A percentile compares a stretch with the other conserved stretches of the same genome.
Evolutionary conservation across 2,797 vertebrate species (phyloP).

Genomic region (Helarctos malayanus): DNA sequence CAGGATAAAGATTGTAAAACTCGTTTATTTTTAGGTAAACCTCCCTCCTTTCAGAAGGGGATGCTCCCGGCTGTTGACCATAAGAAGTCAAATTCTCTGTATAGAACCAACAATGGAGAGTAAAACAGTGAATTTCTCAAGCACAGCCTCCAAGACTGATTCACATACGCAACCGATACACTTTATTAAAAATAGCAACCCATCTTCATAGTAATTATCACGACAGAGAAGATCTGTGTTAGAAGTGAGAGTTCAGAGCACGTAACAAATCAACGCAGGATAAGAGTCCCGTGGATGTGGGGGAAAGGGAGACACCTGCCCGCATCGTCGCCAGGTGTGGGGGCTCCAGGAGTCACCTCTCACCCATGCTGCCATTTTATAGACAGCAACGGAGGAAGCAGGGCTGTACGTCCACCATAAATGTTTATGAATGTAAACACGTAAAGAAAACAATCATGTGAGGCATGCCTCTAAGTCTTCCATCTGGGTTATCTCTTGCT

Average conservation of each 20-base stretch:
- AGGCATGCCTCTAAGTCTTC: not conserved
- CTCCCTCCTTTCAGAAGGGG: slow-evolving; percentile 59
- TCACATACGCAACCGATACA: not conserved
- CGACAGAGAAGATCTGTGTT: not conserved
- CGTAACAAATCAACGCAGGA: not conserved
- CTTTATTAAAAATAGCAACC: slow-evolving; percentile 18
- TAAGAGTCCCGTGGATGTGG: not conserved
- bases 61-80: not conserved
- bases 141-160: not conserved
- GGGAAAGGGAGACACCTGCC: not conserved
- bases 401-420: not conserved
- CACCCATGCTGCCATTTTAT: not conserved
- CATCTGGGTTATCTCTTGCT: not conserved
- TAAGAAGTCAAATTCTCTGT: slow-evolving; percentile 32
- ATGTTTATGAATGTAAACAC: not conserved
- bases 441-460: not conserved
- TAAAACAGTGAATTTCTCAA: slow-evolving; percentile 1
- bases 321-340: accelerated
- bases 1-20: slow-evolving; percentile 58
- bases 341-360: not conserved
- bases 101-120: not conserved
- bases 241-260: not conserved
- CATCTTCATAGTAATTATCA: not conserved
- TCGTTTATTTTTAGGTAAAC: slow-evolving; percentile 69
- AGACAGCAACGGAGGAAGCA: not conserved